A percentile compares a stretch with the other conserved stretches of the same genome.
Conservation (phyloP, 35 echinoderm and acorn worm genomes). For the Apostichopus californicus region DNA sequence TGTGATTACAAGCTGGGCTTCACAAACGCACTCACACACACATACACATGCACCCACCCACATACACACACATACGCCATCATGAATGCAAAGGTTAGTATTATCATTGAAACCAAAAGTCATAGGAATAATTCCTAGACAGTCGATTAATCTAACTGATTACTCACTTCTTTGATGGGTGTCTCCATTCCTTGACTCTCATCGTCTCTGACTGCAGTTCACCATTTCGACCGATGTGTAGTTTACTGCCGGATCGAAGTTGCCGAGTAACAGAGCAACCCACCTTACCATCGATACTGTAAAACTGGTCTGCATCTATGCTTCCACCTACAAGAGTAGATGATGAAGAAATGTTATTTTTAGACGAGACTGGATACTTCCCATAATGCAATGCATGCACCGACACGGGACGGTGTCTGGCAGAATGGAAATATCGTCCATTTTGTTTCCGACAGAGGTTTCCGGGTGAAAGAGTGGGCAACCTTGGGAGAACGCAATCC, state of each 20-base stretch:
- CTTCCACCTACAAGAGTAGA: slow-evolving; percentile 42
- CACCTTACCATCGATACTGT: slow-evolving; percentile 83
- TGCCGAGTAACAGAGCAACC: slow-evolving; percentile 74
- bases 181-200: slow-evolving; percentile 69
- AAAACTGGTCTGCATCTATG: slow-evolving; percentile 57
- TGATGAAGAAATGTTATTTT: background rate
- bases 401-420: slow-evolving; percentile 71
- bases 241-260: slow-evolving; percentile 74
- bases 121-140: too few relatives aligned
- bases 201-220: slow-evolving; percentile 77
- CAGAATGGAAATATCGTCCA: slow-evolving; percentile 51
- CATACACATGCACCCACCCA: too few relatives aligned
- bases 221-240: slow-evolving; percentile 85
- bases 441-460: background rate
- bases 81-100: too few relatives aligned
- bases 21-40: too few relatives aligned
- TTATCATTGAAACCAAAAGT: too few relatives aligned
- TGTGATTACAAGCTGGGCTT: too few relatives aligned
- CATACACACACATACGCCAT: too few relatives aligned
- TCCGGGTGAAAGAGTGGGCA: background rate
- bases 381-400: background rate
- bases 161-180: slow-evolving; percentile 16
- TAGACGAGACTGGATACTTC: background rate
- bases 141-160: background rate
- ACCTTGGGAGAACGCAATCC: background rate